Percentiles rank a stretch among this genome's conserved stretches.
phyloP scores from a whole-genome alignment of 1,140 invertebrate genomes.

The Lordiphosa stackelbergi region DNA sequence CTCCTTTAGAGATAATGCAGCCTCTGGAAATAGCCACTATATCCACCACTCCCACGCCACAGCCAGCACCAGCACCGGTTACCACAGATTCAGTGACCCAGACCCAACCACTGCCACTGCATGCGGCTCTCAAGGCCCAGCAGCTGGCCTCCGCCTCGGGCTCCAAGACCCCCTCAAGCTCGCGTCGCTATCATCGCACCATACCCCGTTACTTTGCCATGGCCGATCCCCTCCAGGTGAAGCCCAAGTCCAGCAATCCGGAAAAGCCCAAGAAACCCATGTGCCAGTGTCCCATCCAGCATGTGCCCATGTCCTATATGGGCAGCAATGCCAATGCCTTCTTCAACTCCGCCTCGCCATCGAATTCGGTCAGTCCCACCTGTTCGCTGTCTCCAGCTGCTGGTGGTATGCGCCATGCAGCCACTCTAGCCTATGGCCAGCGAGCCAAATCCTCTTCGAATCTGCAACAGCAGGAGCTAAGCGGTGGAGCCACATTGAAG shows the following conservation, averaged over 20 bases:
- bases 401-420: slow-evolving; percentile 29
- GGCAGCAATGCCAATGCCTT: slow-evolving; percentile 67
- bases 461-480: slow-evolving; percentile 45
- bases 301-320: slow-evolving; percentile 77
- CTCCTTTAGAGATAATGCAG: slow-evolving; percentile 48
- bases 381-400: slow-evolving; percentile 40
- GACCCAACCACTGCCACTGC: slow-evolving; percentile 50
- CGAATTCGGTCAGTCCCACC: slow-evolving; percentile 33
- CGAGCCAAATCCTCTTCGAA: slow-evolving; percentile 62
- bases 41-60: slow-evolving; percentile 23
- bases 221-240: slow-evolving; percentile 66
- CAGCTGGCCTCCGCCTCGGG: slow-evolving; percentile 4
- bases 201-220: slow-evolving; percentile 76
- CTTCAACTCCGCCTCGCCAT: slow-evolving; percentile 27
- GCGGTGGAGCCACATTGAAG: slow-evolving; percentile 27
- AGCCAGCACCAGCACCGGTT: slow-evolving; percentile 14
- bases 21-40: slow-evolving; percentile 59
- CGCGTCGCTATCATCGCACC: slow-evolving; percentile 75
- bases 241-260: slow-evolving; percentile 37
- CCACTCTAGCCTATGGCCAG: slow-evolving; percentile 45
- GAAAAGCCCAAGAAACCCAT: slow-evolving; percentile 65
- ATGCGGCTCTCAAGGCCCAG: slow-evolving; percentile 41
- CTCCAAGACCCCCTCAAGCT: slow-evolving; percentile 67
- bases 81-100: slow-evolving; percentile 61
- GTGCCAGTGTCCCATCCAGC: slow-evolving; percentile 76